phyloP scores from a whole-genome alignment of 2,113 vertebrate species.

The Chitala chitala region DNA sequence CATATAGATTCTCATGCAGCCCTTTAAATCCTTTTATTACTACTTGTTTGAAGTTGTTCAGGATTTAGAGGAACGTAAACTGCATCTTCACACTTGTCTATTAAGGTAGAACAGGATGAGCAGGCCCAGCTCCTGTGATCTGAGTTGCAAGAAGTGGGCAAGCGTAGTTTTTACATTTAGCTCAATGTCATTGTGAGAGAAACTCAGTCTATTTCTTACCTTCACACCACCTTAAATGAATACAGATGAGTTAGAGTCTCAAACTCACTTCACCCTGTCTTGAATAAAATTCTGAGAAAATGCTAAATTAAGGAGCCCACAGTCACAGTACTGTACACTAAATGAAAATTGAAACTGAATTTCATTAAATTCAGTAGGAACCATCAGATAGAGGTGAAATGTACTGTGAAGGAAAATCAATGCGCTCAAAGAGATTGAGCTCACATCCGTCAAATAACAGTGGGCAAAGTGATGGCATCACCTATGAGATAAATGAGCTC shows the following conservation, averaged over 20 bases:
- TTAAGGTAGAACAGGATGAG: constrained; percentile 44
- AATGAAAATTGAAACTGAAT: background rate
- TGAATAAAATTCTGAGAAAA: too few species aligned
- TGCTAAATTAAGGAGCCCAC: too few species aligned
- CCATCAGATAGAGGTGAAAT: background rate
- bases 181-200: background rate
- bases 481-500: constrained; percentile 56
- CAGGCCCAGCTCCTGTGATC: background rate
- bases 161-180: background rate
- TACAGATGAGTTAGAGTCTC: too few species aligned
- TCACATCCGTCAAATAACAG: constrained; percentile 25
- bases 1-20: too few species aligned
- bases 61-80: background rate
- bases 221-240: too few species aligned
- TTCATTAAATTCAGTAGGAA: background rate
- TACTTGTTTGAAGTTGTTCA: background rate
- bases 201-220: too few species aligned
- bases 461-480: background rate
- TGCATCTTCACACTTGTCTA: background rate
- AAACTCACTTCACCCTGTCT: too few species aligned
- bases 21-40: too few species aligned
- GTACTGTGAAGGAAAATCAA: constrained; percentile 57
- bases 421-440: constrained; percentile 44
- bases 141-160: background rate
- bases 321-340: background rate